Conservation (phyloP, 2,797 vertebrate genomes). For the Neopelma chrysocephalum region DNA sequence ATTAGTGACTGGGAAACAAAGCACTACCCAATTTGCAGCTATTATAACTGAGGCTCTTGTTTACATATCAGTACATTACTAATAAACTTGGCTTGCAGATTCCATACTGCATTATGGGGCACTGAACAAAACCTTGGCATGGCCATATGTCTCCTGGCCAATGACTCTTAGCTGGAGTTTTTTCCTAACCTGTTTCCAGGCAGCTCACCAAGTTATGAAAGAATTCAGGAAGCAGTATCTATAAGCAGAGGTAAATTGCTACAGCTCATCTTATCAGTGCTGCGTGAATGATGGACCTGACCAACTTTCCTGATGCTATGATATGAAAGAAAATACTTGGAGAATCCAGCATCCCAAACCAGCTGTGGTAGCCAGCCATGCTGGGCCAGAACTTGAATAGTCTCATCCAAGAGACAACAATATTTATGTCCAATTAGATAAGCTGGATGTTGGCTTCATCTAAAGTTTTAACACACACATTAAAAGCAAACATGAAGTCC, state of each 20-base stretch:
- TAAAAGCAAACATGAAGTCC: background rate
- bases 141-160: background rate
- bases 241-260: background rate
- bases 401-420: background rate
- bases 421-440: background rate
- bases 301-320: background rate
- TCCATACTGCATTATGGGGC: background rate
- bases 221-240: background rate
- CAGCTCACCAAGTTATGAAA: background rate
- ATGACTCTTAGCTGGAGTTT: fast-evolving
- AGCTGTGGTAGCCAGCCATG: background rate
- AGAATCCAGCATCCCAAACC: background rate
- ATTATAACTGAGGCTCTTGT: background rate
- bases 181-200: background rate
- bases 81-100: background rate
- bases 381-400: background rate
- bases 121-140: background rate
- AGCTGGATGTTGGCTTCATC: background rate
- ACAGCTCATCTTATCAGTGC: background rate
- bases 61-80: background rate
- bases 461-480: background rate
- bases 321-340: background rate
- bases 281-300: background rate
- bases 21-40: background rate
- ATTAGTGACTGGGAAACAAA: background rate